These are phyloP conservation scores for Homarus gammarus DNA, from an alignment of 2,888 invertebrate species.

Conservation along the genomic window DNA sequence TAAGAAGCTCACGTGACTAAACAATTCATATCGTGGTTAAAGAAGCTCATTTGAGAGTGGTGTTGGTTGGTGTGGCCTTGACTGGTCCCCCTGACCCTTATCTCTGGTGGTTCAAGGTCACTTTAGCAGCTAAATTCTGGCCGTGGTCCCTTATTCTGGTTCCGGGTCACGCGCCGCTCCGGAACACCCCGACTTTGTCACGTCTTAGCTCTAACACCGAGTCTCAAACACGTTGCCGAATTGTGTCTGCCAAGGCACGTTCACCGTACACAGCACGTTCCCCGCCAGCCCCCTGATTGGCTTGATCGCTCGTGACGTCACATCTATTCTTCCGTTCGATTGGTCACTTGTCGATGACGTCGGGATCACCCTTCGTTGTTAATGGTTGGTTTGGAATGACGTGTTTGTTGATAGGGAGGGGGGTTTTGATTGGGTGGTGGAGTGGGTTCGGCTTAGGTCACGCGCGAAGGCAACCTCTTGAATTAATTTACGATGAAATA, in stretches of 20 bases:
- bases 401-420: not conserved
- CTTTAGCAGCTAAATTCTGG: conserved; percentile 1
- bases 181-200: conserved; percentile 16
- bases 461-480: conserved; percentile 30
- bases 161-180: conserved; percentile 36
- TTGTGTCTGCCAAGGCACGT: conserved; percentile 26
- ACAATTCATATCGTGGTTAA: too few relatives aligned
- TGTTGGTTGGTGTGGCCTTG: not conserved
- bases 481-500: conserved; percentile 32
- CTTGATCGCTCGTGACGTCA: conserved; percentile 6
- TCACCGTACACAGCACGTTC: conserved; percentile 30
- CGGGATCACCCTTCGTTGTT: not conserved
- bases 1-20: too few relatives aligned
- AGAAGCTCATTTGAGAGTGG: too few relatives aligned
- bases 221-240: conserved; percentile 36
- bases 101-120: conserved; percentile 13
- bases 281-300: not conserved
- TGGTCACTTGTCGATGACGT: conserved; percentile 22
- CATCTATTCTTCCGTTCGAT: conserved; percentile 4
- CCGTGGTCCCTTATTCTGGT: conserved; percentile 44
- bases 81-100: not conserved
- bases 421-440: conserved; percentile 2
- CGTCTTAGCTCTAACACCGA: conserved; percentile 20
- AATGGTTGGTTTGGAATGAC: not conserved
- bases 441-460: not conserved